A percentile compares a stretch with the other conserved stretches of the same genome.
Evolutionary conservation across 2,888 invertebrate species (phyloP).

Genomic region (Rambutsinella grinnellia): DNA sequence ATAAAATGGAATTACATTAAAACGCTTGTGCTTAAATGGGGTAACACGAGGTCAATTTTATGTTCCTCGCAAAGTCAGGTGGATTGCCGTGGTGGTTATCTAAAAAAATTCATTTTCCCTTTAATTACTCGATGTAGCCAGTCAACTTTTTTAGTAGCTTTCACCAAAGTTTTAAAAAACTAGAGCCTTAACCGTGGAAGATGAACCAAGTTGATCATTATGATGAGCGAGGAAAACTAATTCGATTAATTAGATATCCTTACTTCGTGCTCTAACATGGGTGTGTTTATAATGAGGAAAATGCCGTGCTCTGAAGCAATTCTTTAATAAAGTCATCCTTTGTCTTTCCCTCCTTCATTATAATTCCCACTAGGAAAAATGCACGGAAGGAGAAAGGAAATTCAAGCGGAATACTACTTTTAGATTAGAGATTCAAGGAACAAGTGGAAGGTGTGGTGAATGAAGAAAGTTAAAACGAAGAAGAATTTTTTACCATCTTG

Average conservation of each 20-base stretch:
- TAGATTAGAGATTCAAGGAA: too few species aligned
- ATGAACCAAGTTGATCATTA: not conserved
- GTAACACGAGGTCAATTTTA: too few species aligned
- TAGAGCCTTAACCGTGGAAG: not conserved
- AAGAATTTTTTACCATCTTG: not conserved
- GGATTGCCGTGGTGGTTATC: too few species aligned
- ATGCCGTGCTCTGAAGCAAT: too few species aligned
- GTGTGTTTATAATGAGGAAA: not conserved
- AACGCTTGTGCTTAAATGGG: too few species aligned
- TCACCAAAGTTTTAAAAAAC: not conserved
- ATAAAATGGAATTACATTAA: too few species aligned
- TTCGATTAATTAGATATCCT: slow-evolving; percentile 33
- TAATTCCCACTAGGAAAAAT: slow-evolving; percentile 1
- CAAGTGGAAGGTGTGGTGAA: not conserved
- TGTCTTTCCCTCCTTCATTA: slow-evolving; percentile 2
- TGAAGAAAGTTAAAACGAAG: not conserved
- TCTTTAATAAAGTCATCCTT: not conserved
- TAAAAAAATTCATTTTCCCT: slow-evolving; percentile 12
- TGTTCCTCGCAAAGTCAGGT: too few species aligned
- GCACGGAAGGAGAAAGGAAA: slow-evolving; percentile 3
- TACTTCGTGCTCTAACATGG: not conserved
- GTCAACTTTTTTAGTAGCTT: not conserved
- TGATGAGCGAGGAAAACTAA: slow-evolving; percentile 14
- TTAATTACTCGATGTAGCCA: slow-evolving; percentile 10
- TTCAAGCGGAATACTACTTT: too few species aligned